Evolutionary conservation across 2,113 vertebrate species (phyloP).

Genomic region (Neolamprologus falcicula): DNA sequence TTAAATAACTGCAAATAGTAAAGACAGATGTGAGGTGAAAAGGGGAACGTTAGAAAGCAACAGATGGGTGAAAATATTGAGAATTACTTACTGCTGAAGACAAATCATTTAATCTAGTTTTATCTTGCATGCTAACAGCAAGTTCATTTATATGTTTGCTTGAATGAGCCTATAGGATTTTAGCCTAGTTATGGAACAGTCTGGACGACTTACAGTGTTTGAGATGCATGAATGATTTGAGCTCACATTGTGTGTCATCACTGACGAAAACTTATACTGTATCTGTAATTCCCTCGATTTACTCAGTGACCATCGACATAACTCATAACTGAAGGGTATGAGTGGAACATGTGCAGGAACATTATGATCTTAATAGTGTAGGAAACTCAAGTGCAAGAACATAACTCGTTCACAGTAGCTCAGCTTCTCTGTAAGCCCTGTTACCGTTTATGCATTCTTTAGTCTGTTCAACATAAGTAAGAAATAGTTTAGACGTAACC

Average conservation of each 20-base stretch:
- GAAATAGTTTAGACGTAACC: neutral
- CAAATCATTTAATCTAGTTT: neutral
- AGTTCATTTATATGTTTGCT: rapidly evolving
- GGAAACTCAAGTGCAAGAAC: neutral
- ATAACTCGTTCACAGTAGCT: neutral
- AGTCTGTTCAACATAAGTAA: neutral
- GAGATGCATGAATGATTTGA: neutral
- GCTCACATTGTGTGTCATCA: neutral
- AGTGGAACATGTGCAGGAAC: rapidly evolving
- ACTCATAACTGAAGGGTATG: neutral
- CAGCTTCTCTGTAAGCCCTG: neutral
- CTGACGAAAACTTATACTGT: neutral
- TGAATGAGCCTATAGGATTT: neutral
- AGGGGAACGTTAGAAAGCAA: neutral
- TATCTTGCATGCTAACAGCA: neutral
- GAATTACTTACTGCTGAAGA: neutral
- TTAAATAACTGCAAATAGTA: neutral
- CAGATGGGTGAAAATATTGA: neutral
- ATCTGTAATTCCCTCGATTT: neutral
- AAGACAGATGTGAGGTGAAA: neutral
- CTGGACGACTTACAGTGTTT: rapidly evolving
- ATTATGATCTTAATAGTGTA: neutral
- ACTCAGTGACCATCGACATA: neutral
- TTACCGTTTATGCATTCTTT: neutral
- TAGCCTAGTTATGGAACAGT: neutral